Percentiles rank a stretch among this genome's conserved stretches.
These are phyloP conservation scores for Aphelinus atriplicis DNA, from an alignment of 1,140 invertebrate species.

Conservation along the genomic window DNA sequence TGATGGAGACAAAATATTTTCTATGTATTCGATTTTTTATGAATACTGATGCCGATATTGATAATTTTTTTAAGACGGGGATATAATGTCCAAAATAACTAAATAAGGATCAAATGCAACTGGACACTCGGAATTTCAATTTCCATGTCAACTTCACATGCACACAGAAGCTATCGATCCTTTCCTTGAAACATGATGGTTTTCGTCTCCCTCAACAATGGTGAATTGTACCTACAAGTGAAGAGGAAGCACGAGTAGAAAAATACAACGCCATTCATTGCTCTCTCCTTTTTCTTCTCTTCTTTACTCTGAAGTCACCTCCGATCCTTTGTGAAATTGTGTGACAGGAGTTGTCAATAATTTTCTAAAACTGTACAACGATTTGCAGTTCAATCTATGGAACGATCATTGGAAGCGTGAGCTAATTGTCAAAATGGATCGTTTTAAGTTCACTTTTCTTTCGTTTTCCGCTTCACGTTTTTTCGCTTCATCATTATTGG, in stretches of 20 bases:
- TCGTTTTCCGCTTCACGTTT: no score
- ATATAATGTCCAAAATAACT: background rate
- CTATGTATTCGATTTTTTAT: no score
- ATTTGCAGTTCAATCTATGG: no score
- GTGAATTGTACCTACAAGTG: conserved; percentile 5
- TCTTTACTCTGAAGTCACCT: background rate
- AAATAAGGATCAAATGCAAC: background rate
- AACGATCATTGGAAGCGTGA: no score
- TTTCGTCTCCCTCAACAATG: background rate
- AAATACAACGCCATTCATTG: background rate
- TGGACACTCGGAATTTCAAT: conserved; percentile 5
- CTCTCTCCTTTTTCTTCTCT: background rate
- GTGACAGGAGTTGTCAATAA: no score
- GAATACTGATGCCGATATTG: no score
- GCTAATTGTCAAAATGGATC: no score
- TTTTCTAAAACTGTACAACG: no score
- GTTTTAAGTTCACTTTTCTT: no score
- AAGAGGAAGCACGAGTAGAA: background rate
- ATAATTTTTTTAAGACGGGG: background rate
- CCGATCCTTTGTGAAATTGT: no score
- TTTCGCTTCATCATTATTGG: no score
- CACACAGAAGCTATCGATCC: background rate
- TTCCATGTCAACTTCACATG: conserved; percentile 1
- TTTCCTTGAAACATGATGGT: background rate
- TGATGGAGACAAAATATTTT: no score